Conservation (phyloP, 1,140 invertebrate genomes). For the Fragariocoptes setiger region DNA sequence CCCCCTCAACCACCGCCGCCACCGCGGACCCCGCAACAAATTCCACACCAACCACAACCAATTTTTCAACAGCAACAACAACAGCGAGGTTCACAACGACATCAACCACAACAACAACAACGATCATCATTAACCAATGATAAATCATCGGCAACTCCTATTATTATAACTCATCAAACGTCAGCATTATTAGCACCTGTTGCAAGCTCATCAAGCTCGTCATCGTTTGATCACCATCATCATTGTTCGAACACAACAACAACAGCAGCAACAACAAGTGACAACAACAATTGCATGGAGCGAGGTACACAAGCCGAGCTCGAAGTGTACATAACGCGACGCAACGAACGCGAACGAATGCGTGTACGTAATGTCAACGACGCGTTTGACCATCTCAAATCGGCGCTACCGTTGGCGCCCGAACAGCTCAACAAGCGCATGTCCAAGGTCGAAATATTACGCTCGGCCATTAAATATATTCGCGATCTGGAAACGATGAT, state of each 20-base stretch:
- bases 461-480: constrained; percentile 20
- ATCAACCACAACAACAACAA: no score
- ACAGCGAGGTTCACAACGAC: no score
- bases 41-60: no score
- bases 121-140: no score
- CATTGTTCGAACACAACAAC: background rate
- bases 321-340: constrained; percentile 13
- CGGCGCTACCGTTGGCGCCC: constrained; percentile 25
- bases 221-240: no score
- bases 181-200: no score
- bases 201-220: no score
- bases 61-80: no score
- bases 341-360: constrained; percentile 18
- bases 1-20: no score
- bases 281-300: background rate
- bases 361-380: constrained; percentile 46
- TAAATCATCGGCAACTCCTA: no score
- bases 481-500: constrained; percentile 17
- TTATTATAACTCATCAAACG: no score
- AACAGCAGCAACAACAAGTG: background rate
- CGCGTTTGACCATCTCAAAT: constrained; percentile 41
- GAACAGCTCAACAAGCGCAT: constrained; percentile 18
- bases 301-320: background rate
- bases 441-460: constrained; percentile 20
- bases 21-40: no score